Conservation (phyloP, 2,797 vertebrate species). For the Cyclura pinguis region DNA sequence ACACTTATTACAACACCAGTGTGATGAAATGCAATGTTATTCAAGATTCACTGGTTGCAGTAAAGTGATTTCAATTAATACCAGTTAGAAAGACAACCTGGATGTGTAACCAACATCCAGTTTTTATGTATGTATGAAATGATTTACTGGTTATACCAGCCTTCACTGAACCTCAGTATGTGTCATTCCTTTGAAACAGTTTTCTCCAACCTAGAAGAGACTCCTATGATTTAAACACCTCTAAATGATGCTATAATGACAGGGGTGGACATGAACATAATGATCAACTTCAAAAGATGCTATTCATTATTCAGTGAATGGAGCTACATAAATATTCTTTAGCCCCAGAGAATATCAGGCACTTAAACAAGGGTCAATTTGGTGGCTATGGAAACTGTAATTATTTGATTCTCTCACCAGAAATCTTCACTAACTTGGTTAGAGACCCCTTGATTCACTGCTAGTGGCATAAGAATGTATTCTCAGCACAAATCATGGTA, state of each 20-base stretch:
- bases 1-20: no score
- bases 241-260: conserved; percentile 11
- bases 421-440: background rate
- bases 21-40: background rate
- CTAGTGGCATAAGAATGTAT: conserved; percentile 14
- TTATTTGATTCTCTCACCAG: conserved; percentile 48
- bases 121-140: background rate
- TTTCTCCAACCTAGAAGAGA: background rate
- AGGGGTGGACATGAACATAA: conserved; percentile 22
- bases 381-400: conserved; percentile 58
- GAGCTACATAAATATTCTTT: conserved; percentile 39
- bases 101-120: background rate
- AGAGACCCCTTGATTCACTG: background rate
- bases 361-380: conserved; percentile 61
- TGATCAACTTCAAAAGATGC: conserved; percentile 35
- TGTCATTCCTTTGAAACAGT: conserved; percentile 30
- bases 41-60: background rate
- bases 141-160: background rate
- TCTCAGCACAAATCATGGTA: background rate
- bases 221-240: conserved; percentile 34
- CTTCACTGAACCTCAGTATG: background rate
- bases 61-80: background rate
- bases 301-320: conserved; percentile 46
- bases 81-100: background rate
- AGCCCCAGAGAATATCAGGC: conserved; percentile 44